Evolutionary conservation across 2,888 invertebrate genomes (phyloP), one percentile per base, ranked within the genome.

Genomic region (Dyspetes luteomarginatus): DNA sequence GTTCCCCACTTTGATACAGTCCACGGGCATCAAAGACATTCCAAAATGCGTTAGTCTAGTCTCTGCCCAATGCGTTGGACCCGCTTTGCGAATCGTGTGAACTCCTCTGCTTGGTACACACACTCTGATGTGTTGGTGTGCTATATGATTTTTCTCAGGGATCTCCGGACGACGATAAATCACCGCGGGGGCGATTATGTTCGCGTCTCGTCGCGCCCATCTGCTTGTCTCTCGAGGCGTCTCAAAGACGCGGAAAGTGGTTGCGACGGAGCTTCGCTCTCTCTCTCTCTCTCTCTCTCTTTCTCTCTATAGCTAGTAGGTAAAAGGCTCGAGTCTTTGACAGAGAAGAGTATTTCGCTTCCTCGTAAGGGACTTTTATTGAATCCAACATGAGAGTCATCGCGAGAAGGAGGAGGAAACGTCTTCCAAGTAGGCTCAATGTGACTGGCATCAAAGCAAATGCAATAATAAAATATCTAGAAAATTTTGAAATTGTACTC

Each of bases 1-100:
- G 77, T 72, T 85, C 86, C 86, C 88, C 86, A 89, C 90, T 90
- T 91, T 91, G 90, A 91, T 91, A 91, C 87, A 89, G 88, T 88
- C 86, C 83, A n/a, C 48, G 81, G 81, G 88, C 90, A 89, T 91
- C 91, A 91, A 91, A 91, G 91, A 86, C 90, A 91, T 91, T 90
- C 91, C 88, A 65, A 78, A 78, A 68, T 7, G 17, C 41, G 68
- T 65, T 48, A 17, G 41, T 72, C 73, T 50, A 67, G 67, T n/a
- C n/a, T n/a, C 50, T 67, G 65, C 48, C 7, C 45, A 68, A 67
- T 50, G 64, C 58, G 74, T 69, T 76, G 60, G 45, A 26, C 55
- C n/a, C 28, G 15, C 62, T 60, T 26, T 17, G n/a, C 15, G 26
- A 12, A 22, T 48, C 22, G 22, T 17, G 30, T 15, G 55, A n/a